These are phyloP conservation scores for Sminthurides aquaticus DNA, from an alignment of 2,888 invertebrate species.

Conservation along the genomic window DNA sequence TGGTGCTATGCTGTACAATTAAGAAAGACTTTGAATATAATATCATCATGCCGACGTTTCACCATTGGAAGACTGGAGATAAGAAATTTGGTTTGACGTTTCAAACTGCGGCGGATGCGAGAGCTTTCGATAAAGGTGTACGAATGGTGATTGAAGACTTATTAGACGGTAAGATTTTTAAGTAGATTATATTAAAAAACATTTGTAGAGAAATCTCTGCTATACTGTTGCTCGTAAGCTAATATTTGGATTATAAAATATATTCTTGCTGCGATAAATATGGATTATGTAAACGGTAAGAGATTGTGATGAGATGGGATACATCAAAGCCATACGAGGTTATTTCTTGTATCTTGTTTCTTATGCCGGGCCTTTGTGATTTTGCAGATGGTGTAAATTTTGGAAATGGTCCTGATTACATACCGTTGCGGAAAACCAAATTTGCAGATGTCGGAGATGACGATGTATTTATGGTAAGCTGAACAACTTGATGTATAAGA, in stretches of 20 bases:
- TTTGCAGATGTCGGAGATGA: slow-evolving; percentile 75
- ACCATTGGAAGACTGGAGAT: slow-evolving; percentile 94
- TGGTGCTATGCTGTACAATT: slow-evolving; percentile 86
- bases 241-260: too few relatives aligned
- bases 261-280: too few relatives aligned
- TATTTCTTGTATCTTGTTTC: too few relatives aligned
- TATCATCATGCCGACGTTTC: slow-evolving; percentile 96
- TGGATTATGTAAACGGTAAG: too few relatives aligned
- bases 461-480: slow-evolving; percentile 84
- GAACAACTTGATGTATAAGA: slow-evolving; percentile 22
- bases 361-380: too few relatives aligned
- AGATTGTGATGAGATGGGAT: too few relatives aligned
- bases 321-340: too few relatives aligned
- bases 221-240: too few relatives aligned
- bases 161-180: slow-evolving; percentile 66
- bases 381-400: background rate
- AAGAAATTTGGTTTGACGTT: slow-evolving; percentile 92
- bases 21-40: slow-evolving; percentile 94
- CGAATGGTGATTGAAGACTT: slow-evolving; percentile 81
- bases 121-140: slow-evolving; percentile 88
- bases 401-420: slow-evolving; percentile 55
- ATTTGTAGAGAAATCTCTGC: too few relatives aligned
- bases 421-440: slow-evolving; percentile 58
- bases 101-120: slow-evolving; percentile 87
- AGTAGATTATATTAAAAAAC: too few relatives aligned